These are phyloP conservation scores for Girardinus metallicus DNA, from an alignment of 2,797 vertebrate species.

Conservation along the genomic window DNA sequence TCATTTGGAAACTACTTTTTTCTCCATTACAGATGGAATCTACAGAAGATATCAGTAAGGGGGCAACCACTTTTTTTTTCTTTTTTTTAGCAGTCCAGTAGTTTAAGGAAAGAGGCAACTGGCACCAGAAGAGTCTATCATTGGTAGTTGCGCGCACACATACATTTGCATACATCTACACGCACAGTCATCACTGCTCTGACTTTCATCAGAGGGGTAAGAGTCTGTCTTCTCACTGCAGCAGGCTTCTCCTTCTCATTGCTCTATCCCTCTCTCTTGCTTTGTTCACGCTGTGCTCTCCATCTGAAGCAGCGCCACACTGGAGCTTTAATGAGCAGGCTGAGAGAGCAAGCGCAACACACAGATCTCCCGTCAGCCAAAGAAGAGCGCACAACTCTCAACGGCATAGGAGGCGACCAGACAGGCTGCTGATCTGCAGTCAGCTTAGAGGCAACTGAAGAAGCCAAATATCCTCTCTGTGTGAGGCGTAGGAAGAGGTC, in stretches of 20 bases:
- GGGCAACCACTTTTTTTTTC: not conserved
- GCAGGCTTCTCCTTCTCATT: constrained; percentile 49
- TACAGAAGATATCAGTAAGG: not conserved
- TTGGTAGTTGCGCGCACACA: constrained; percentile 5
- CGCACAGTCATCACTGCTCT: constrained; percentile 56
- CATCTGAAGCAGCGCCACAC: constrained; percentile 58
- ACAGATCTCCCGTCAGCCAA: constrained; percentile 67
- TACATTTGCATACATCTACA: not conserved
- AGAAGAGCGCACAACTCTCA: constrained; percentile 44
- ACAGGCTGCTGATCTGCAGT: constrained; percentile 63
- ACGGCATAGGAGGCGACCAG: constrained; percentile 48
- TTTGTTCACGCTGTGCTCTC: constrained; percentile 23
- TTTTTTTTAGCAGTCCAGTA: not conserved
- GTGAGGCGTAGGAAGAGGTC: constrained; percentile 48
- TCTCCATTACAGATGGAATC: not conserved
- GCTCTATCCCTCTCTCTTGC: constrained; percentile 34
- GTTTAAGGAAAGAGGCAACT: not conserved
- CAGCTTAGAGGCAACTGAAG: constrained; percentile 35
- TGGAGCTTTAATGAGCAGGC: constrained; percentile 68
- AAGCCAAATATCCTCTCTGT: constrained; percentile 32
- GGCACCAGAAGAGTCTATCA: constrained; percentile 10
- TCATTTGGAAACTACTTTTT: not conserved
- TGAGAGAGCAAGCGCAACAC: constrained; percentile 47
- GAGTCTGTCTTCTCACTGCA: constrained; percentile 64
- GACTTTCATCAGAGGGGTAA: constrained; percentile 58